Base-by-base conservation (phyloP, 2,113 vertebrate genomes). In the Odontophorus gujanensis region DNA sequence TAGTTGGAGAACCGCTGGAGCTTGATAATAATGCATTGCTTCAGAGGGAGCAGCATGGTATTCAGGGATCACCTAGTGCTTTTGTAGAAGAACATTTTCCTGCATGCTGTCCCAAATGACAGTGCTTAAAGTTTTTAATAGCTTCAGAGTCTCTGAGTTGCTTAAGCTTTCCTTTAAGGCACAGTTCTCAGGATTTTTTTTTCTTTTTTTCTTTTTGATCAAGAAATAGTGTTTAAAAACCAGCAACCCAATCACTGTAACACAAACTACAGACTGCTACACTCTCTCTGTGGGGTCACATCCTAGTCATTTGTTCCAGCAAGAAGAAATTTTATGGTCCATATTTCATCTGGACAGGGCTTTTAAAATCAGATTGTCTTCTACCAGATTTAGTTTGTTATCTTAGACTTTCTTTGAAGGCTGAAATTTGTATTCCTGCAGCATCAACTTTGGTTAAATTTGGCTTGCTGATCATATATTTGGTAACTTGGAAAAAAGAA, bases 301-400 rank as follows among this genome's bases (percentile, higher is more conserved):
- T 79, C 58, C 79, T 73, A 48, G 92, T 59, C 67, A 73, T 72
- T 94, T 69, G 34, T 85, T 87, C 40, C 72, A 94, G 82, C 53
- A 87, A 87, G 74, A 79, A 50, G 12, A 4, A 6, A 59, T 94
- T 93, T 95, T 67, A 87, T 51, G 88, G 71, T 63, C 85, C 0
- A 0, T 87, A 91, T 91, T 89, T 94, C 88, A 82, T 30, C n/a
- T 61, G 57, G 79, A 90, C 58, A 90, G 79, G 82, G 63, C 58
- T 95, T 93, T 94, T 87, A 85, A 90, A 89, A 77, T 69, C 47
- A 93, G 36, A 30, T 48, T 73, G 48, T 36, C 43, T 90, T 30
- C 67, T 74, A 68, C 28, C 20, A 68, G 82, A 79, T 76, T 80
- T 47, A 73, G 67, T 73, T 78, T 91, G 51, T 59, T 87, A 43